phyloP scores from a whole-genome alignment of 2,113 vertebrate species.

The Varanus komodoensis region DNA sequence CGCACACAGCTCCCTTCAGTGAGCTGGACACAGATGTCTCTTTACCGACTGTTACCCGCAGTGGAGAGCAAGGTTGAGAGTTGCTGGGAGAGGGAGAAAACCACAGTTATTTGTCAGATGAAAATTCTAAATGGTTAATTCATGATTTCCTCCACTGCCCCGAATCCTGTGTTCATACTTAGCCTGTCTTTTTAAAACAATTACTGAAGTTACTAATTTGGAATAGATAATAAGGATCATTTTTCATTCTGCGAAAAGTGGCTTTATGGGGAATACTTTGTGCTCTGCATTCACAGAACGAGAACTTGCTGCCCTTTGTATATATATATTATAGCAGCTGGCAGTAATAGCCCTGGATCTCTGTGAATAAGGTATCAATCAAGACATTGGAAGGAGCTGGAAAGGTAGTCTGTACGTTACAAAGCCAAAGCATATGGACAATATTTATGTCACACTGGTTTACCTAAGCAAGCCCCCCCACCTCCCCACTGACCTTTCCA shows the following conservation, averaged over 20 bases:
- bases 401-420: slow-evolving; percentile 7
- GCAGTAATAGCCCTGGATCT: slow-evolving; percentile 17
- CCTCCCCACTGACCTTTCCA: slow-evolving; percentile 59
- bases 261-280: not conserved
- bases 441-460: slow-evolving; percentile 20
- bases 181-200: rapidly evolving
- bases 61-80: too few species aligned
- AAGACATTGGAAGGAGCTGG: slow-evolving; percentile 8
- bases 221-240: slow-evolving; percentile 36
- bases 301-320: slow-evolving; percentile 56
- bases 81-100: not conserved
- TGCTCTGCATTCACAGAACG: slow-evolving; percentile 57
- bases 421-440: not conserved
- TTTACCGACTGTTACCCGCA: too few species aligned
- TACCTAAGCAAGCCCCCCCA: slow-evolving; percentile 40
- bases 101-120: slow-evolving; percentile 21
- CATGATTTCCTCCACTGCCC: not conserved
- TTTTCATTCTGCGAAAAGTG: slow-evolving; percentile 29
- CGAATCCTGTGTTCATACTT: slow-evolving; percentile 46
- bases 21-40: too few species aligned
- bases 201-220: not conserved
- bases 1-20: too few species aligned
- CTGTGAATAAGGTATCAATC: slow-evolving; percentile 9
- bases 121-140: slow-evolving; percentile 34
- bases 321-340: slow-evolving; percentile 25